A percentile compares a stretch with the other conserved stretches of the same genome.
phyloP scores from a whole-genome alignment of 37 sponge, comb jelly and placozoan genomes.

The Petrosia ficiformis region DNA sequence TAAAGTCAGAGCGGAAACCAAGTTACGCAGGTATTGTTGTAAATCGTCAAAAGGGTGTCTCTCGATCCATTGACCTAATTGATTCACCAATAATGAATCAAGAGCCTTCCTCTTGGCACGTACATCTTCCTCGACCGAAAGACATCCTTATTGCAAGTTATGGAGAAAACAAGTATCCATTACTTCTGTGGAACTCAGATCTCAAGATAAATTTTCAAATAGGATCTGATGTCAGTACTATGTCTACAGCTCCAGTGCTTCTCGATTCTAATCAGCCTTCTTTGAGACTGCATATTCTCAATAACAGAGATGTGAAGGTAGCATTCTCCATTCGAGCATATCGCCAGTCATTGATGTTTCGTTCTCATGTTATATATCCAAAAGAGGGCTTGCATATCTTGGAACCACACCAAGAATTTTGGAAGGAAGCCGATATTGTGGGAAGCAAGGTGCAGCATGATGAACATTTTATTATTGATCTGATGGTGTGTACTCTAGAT shows the following conservation, averaged over 20 bases:
- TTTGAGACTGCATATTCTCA: slow-evolving; percentile 29
- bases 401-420: slow-evolving; percentile 26
- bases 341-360: slow-evolving; percentile 29
- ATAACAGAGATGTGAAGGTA: slow-evolving; percentile 14
- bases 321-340: slow-evolving; percentile 42
- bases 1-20: neutral
- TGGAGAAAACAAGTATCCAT: slow-evolving; percentile 48
- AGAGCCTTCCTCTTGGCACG: slow-evolving; percentile 21
- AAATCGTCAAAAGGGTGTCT: neutral
- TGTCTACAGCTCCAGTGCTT: neutral
- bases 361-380: slow-evolving; percentile 45
- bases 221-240: slow-evolving; percentile 38
- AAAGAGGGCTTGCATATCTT: slow-evolving; percentile 36
- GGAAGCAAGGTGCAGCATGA: slow-evolving; percentile 26
- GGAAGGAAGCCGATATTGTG: neutral
- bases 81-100: neutral
- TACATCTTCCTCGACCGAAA: slow-evolving; percentile 17
- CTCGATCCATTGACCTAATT: neutral
- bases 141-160: slow-evolving; percentile 29
- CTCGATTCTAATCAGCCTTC: slow-evolving; percentile 27
- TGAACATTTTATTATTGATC: slow-evolving; percentile 42
- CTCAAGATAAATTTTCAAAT: slow-evolving; percentile 42
- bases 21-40: neutral
- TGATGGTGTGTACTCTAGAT: slow-evolving; percentile 42
- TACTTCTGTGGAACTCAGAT: slow-evolving; percentile 51